Base-by-base conservation (phyloP, 2,888 invertebrate genomes). In the Caenorhabditis sulstoni region DNA sequence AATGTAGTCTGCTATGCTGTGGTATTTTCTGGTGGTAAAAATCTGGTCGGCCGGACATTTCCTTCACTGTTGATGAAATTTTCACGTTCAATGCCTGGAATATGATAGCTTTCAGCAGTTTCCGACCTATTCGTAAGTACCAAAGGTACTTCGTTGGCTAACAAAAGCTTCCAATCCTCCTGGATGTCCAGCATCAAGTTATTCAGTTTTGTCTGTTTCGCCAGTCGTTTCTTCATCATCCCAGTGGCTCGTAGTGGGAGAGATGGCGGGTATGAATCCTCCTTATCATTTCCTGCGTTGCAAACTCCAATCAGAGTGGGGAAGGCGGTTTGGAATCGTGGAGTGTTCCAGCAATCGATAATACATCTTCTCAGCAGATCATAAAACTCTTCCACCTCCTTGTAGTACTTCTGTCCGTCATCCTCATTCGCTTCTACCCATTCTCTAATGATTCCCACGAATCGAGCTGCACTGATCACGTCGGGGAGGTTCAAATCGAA, bases 181-280 rank as follows among this genome's bases (percentile, higher is more conserved):
- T 73, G 50, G 4, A 49, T 49, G 16, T 47, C 55, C 11, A 49
- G 20, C 37, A 47, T 23, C 0, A 73, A 14, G 0, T 22, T 8
- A n/a, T 58, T 20, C 1, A 50, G 35, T 35, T 20, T 18, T 14
- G 12, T 20, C 12, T 22, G 44, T 12, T 22, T 39, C 14, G 11
- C 18, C 3, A 22, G 20, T 7, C 57, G 37, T 44, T 35, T 41
- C 7, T n/a, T 50, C 1, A 41, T 5, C 2, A 52, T 22, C 14
- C 41, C 11, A 2, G 50, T 39, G 3, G 50, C 3, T 7, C 47
- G 41, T 1, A 73, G 58, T 4, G 73, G 73, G 3, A 73, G 22
- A 4, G 73, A 73, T 5, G 64, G 64, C 4, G 73, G 73, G 44
- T 64, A 73, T 0, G 22, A n/a, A 39, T 73, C 73, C 50, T 64